Conservation (phyloP, 2,888 invertebrate species). For the Microctonus aethiopoides region DNA sequence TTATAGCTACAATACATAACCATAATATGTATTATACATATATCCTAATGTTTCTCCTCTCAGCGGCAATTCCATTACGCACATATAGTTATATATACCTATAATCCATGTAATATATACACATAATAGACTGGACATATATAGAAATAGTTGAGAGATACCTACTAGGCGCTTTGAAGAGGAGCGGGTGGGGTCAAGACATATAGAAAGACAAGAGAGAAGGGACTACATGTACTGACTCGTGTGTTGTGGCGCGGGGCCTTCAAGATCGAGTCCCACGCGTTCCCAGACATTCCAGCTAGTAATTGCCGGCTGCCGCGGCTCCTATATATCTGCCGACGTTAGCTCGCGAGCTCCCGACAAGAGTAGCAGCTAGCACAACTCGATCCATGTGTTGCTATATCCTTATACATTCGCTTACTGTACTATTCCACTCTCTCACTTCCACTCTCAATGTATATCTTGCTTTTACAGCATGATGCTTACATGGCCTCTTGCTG, state of each 20-base stretch:
- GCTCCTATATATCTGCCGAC: conserved; percentile 57
- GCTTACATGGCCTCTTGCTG: conserved; percentile 34
- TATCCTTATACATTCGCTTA: conserved; percentile 37
- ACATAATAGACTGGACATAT: neutral
- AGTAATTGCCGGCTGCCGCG: conserved; percentile 64
- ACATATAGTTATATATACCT: conserved; percentile 26
- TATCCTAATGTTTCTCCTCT: no score
- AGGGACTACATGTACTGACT: conserved; percentile 25
- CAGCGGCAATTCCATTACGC: conserved; percentile 36
- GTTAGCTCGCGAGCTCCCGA: conserved; percentile 42
- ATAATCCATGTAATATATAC: neutral
- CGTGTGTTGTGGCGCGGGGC: conserved; percentile 46
- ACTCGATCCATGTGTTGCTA: conserved; percentile 35
- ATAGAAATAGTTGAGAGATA: neutral
- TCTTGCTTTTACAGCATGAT: conserved; percentile 32
- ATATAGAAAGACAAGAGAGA: conserved; percentile 15
- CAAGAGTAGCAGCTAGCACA: conserved; percentile 17
- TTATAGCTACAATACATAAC: no score
- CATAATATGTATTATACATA: no score
- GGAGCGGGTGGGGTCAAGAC: conserved; percentile 25
- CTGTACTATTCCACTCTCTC: conserved; percentile 21
- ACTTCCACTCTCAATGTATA: conserved; percentile 5
- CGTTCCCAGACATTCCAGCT: conserved; percentile 64
- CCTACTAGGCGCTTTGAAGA: conserved; percentile 17
- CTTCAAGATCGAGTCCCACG: conserved; percentile 61